A percentile compares a stretch with the other conserved stretches of the same genome.
phyloP scores from a whole-genome alignment of 2,797 vertebrate species.

The Pangasius macronema region DNA sequence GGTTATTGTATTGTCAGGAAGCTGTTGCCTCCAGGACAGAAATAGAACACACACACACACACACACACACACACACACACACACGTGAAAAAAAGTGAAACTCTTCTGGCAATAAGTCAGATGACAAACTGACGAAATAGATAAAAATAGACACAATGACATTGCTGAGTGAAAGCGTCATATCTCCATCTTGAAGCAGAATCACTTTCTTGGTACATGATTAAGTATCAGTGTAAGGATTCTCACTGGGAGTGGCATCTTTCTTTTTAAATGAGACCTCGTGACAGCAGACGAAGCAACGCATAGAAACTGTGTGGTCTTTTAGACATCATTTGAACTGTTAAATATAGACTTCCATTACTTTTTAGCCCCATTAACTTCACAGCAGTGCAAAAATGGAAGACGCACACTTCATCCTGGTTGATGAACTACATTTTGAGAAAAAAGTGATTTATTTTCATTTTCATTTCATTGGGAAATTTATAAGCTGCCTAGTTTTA shows the following conservation, averaged over 20 bases:
- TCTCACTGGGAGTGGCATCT: neutral
- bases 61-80: neutral
- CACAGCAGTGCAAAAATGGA: neutral
- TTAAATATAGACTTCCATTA: conserved; percentile 19
- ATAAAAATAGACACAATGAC: neutral
- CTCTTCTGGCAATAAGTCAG: neutral
- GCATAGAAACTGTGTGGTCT: neutral
- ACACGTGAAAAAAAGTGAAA: neutral
- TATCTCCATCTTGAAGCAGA: neutral
- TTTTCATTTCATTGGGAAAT: neutral
- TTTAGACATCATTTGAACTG: neutral
- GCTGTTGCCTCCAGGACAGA: neutral
- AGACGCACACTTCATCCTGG: neutral
- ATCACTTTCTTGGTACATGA: neutral
- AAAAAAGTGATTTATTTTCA: neutral
- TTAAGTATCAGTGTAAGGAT: neutral
- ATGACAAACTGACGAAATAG: neutral
- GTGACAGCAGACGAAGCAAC: neutral
- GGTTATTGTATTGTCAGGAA: neutral
- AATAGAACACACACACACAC: neutral
- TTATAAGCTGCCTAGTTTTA: neutral
- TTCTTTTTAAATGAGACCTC: neutral
- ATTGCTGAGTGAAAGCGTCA: neutral
- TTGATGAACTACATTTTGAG: neutral
- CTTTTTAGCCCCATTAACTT: conserved; percentile 7